These are phyloP conservation scores for Paralichthys olivaceus DNA, from an alignment of 2,113 vertebrate genomes.

Conservation along the genomic window DNA sequence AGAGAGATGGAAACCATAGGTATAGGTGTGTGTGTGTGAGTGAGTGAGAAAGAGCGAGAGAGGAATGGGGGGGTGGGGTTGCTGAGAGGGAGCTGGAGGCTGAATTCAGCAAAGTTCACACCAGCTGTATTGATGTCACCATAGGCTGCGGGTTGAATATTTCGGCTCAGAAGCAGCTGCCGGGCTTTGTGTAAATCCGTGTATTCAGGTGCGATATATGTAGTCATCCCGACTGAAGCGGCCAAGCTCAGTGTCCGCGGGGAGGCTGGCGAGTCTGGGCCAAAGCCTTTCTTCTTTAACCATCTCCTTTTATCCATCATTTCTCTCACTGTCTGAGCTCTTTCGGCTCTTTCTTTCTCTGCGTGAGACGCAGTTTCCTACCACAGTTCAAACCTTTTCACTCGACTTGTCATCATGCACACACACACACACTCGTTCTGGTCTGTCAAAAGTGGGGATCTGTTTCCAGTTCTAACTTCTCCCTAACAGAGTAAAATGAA, in stretches of 20 bases:
- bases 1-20: conserved; percentile 20
- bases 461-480: no score
- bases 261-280: conserved; percentile 69
- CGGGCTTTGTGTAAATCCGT: conserved; percentile 82
- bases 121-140: conserved; percentile 85
- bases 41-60: conserved; percentile 19
- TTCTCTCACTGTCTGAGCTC: conserved; percentile 31
- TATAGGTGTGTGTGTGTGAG: conserved; percentile 21
- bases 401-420: no score
- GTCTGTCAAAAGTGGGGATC: background rate
- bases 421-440: conserved; percentile 17
- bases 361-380: no score
- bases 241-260: conserved; percentile 71
- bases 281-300: conserved; percentile 57
- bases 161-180: conserved; percentile 72
- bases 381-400: no score
- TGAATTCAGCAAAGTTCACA: conserved; percentile 72
- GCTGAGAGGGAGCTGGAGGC: background rate
- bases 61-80: background rate
- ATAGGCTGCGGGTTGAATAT: conserved; percentile 77
- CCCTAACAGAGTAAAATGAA: no score
- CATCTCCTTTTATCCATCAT: conserved; percentile 58
- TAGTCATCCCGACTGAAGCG: conserved; percentile 71
- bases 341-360: no score
- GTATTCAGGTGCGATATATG: conserved; percentile 84